Base-by-base conservation (phyloP, 2,113 vertebrate species). In the Oncorhynchus keta region DNA sequence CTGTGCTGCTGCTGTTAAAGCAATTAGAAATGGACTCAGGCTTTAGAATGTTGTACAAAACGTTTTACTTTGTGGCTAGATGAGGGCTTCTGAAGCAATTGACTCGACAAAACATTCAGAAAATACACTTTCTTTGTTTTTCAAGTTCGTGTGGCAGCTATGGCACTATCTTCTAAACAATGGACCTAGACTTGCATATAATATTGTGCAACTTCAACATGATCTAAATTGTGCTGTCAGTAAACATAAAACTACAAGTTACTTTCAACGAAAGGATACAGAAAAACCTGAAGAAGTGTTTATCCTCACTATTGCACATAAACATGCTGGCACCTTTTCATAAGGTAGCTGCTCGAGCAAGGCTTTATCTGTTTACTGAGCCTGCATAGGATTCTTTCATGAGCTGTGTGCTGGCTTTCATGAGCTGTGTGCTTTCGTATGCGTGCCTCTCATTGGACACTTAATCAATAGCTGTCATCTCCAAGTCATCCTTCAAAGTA, bases 381-480 rank as follows among this genome's bases (percentile, higher is more conserved):
- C 89, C 85, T 70, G 72, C 80, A 84, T 64, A 72, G 76, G 86
- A 90, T 90, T 89, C 85, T 89, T 92, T 92, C 85, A 91, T 91
- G 83, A 90, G 89, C 85, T 83, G 77, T 78, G 81, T 77, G 85
- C 84, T 83, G 82, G 83, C 81, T 82, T 92, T 92, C 85, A 91
- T 91, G 83, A 90, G 89, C 85, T 83, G 77, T 78, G 81, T 77
- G 85, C 83, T 89, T 91, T 90, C 82, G 79, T 74, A 84, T 76
- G 73, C 77, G n/a, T 69, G 83, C 12, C 79, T 80, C 86, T 88
- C 86, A 84, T 85, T 89, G 86, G 92, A 87, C 91, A 90, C 79
- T 88, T 87, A 89, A 91, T 93, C 92, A 91, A 93, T 93, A 93
- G 74, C 88, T 91, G 91, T 90, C 89, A 92, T 90, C 84, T 90